phyloP scores from a whole-genome alignment of 2,113 vertebrate species.

The Odocoileus hemionus region DNA sequence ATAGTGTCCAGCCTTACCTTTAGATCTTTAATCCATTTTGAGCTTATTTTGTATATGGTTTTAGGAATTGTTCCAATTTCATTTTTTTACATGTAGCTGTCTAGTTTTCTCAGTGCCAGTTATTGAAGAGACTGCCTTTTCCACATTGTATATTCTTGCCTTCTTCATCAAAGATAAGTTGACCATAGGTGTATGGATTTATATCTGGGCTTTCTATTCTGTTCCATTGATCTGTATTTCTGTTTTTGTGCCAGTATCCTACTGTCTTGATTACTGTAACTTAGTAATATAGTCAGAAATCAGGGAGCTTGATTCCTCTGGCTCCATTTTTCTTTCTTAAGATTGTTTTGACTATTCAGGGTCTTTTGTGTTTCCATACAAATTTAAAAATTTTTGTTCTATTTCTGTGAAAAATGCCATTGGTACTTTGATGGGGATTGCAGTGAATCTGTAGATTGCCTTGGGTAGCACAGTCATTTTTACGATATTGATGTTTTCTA shows the following conservation, averaged over 20 bases:
- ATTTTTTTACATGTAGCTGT: not conserved
- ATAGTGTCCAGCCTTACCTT: not conserved
- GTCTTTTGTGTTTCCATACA: not conserved
- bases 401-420: not conserved
- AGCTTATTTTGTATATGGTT: not conserved
- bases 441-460: not conserved
- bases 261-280: not conserved
- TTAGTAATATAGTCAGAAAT: not conserved
- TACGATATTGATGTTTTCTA: not conserved
- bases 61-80: not conserved
- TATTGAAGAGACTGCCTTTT: not conserved
- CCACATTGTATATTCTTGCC: not conserved
- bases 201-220: not conserved
- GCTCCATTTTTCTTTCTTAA: not conserved
- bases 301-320: not conserved
- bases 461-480: not conserved
- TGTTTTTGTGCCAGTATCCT: not conserved
- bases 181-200: not conserved
- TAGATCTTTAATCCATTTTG: not conserved
- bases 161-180: not conserved
- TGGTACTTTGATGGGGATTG: not conserved
- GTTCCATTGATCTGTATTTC: not conserved
- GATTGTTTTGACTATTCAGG: not conserved
- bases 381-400: not conserved
- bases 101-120: not conserved